These are phyloP conservation scores for Tinea trinotella DNA, from an alignment of 2,888 invertebrate genomes.

Conservation along the genomic window DNA sequence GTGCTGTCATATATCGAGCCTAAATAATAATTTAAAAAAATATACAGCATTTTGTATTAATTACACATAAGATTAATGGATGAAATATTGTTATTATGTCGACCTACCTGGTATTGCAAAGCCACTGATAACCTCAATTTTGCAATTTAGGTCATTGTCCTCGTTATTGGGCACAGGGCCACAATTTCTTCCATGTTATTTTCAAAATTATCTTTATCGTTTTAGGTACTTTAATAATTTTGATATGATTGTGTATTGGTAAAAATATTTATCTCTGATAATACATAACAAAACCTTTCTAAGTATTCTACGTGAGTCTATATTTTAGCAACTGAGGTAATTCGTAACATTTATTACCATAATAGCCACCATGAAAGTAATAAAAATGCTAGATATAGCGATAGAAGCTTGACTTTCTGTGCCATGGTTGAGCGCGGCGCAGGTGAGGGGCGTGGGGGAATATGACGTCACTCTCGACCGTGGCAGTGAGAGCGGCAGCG, in stretches of 20 bases:
- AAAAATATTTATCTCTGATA: background rate
- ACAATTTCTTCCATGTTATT: conserved; percentile 14
- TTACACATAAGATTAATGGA: too few species aligned
- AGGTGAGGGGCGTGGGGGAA: conserved; percentile 35
- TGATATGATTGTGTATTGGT: background rate
- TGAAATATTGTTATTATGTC: too few species aligned
- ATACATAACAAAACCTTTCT: too few species aligned
- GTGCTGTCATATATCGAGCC: too few species aligned
- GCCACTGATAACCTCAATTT: conserved; percentile 44
- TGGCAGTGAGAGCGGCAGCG: conserved; percentile 67
- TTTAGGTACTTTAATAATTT: conserved; percentile 3
- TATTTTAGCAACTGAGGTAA: too few species aligned
- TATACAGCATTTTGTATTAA: too few species aligned
- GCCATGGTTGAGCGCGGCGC: conserved; percentile 51
- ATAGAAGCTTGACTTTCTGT: conserved; percentile 61
- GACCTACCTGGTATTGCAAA: conserved; percentile 8
- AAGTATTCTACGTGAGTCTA: too few species aligned
- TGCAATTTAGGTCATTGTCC: conserved; percentile 48
- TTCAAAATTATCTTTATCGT: conserved; percentile 10
- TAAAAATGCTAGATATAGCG: conserved; percentile 34
- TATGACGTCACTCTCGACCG: conserved; percentile 69
- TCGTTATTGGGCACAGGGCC: conserved; percentile 37
- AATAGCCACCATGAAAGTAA: background rate
- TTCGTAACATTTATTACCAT: background rate
- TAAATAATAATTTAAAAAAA: too few species aligned